Conservation (phyloP, 2,888 invertebrate genomes). For the Melieria picta region DNA sequence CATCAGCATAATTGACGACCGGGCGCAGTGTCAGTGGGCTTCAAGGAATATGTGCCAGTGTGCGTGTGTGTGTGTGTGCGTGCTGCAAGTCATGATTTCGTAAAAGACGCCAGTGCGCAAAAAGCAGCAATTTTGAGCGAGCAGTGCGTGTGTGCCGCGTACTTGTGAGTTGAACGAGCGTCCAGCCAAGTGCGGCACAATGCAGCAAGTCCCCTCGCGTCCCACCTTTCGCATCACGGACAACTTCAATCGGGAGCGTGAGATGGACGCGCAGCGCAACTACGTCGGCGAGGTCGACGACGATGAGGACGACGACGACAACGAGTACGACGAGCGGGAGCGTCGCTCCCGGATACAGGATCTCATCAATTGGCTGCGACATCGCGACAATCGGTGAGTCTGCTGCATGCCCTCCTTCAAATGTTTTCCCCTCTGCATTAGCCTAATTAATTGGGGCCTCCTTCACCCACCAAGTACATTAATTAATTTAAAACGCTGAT, state of each 20-base stretch:
- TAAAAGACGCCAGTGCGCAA: too few species aligned
- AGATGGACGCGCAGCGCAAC: background rate
- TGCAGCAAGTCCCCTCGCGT: slow-evolving; percentile 13
- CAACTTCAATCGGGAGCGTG: slow-evolving; percentile 10
- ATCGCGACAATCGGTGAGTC: slow-evolving; percentile 51
- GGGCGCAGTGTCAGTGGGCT: too few species aligned
- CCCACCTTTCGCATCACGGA: slow-evolving; percentile 27
- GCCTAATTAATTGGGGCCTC: too few species aligned
- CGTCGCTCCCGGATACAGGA: slow-evolving; percentile 55
- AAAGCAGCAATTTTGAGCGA: too few species aligned
- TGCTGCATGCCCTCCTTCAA: background rate
- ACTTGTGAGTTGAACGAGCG: too few species aligned
- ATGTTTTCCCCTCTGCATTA: background rate
- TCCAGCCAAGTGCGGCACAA: background rate
- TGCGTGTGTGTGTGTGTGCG: too few species aligned
- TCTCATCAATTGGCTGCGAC: slow-evolving; percentile 54
- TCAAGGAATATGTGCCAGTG: too few species aligned
- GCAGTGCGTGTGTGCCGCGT: too few species aligned
- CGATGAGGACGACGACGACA: slow-evolving; percentile 35
- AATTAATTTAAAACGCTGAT: too few species aligned
- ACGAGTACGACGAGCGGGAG: slow-evolving; percentile 47
- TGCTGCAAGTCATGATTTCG: too few species aligned
- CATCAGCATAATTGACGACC: too few species aligned
- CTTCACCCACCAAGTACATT: too few species aligned
- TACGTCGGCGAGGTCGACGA: slow-evolving; percentile 41